Evolutionary conservation across 2,797 vertebrate species (phyloP).

Genomic region (Falco naumanni): DNA sequence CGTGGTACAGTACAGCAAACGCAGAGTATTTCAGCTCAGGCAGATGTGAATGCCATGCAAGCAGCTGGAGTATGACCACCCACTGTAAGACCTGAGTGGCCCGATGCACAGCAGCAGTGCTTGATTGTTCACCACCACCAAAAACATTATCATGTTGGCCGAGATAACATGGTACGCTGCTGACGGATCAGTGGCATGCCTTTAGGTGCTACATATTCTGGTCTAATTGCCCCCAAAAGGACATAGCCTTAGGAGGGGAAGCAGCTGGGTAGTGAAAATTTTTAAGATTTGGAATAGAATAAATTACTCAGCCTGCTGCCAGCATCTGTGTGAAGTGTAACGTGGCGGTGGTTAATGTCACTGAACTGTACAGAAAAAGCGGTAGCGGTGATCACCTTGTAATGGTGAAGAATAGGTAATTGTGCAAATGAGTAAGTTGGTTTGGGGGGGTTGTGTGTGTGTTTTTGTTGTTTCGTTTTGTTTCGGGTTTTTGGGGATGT

Average conservation of each 20-base stretch:
- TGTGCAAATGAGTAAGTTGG: neutral
- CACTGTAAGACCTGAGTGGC: rapidly evolving
- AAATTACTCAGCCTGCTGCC: neutral
- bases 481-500: neutral
- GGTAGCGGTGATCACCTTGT: neutral
- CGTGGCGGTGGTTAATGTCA: too few species aligned
- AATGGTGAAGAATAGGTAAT: neutral
- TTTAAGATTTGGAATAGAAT: neutral
- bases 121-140: neutral
- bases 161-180: rapidly evolving
- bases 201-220: rapidly evolving
- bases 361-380: neutral
- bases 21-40: neutral
- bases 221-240: neutral
- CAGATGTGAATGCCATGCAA: neutral
- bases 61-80: neutral
- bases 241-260: neutral
- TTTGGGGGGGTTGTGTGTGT: neutral
- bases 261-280: neutral
- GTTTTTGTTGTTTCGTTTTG: neutral
- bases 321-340: neutral
- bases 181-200: rapidly evolving
- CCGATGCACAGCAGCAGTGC: rapidly evolving
- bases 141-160: rapidly evolving
- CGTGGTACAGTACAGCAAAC: neutral